phyloP scores from a whole-genome alignment of 2,113 vertebrate species.

The Hiodon tergisus region DNA sequence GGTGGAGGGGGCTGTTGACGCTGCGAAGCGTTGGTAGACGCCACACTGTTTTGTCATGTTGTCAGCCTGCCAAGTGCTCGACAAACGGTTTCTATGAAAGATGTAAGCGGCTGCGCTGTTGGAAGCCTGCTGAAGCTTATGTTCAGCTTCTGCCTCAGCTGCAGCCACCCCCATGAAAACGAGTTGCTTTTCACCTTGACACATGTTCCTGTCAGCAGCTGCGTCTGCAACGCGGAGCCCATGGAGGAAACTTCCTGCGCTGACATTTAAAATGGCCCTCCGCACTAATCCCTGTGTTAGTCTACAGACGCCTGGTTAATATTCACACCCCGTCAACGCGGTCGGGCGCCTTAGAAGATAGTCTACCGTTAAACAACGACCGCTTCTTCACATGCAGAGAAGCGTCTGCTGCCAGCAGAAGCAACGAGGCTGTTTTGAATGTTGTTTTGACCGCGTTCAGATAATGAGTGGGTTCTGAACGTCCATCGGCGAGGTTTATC shows the following conservation, averaged over 20 bases:
- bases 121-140: constrained; percentile 39
- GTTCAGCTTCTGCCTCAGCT: constrained; percentile 36
- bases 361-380: no score
- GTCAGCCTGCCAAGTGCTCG: constrained; percentile 36
- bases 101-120: constrained; percentile 43
- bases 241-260: neutral
- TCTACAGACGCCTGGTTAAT: neutral
- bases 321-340: neutral
- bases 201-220: constrained; percentile 17
- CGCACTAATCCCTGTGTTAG: neutral
- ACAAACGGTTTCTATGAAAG: constrained; percentile 47
- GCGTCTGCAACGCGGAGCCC: constrained; percentile 8
- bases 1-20: neutral
- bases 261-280: constrained; percentile 18
- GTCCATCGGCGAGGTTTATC: no score
- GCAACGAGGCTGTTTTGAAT: no score
- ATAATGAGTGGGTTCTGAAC: no score
- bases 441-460: no score
- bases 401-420: no score
- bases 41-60: constrained; percentile 36
- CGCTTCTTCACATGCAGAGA: no score
- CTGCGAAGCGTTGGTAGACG: constrained; percentile 35
- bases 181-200: constrained; percentile 44
- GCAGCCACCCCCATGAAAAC: constrained; percentile 40
- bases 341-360: no score